phyloP scores from a whole-genome alignment of 1,140 invertebrate genomes.

The Pogonomyrmex californicus region DNA sequence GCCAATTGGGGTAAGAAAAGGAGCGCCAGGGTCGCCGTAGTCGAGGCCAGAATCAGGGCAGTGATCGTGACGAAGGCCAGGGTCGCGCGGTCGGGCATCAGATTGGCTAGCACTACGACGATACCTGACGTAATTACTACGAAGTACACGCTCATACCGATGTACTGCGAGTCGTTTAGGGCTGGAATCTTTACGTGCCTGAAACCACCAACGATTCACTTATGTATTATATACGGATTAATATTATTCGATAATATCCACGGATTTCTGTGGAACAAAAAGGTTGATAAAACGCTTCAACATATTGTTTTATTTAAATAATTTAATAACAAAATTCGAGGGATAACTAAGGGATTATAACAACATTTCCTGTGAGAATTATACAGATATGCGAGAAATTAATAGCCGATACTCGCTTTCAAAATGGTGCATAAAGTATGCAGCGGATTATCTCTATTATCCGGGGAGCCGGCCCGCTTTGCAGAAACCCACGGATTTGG shows the following conservation, averaged over 20 bases:
- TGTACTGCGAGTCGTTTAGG: constrained; percentile 98
- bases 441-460: constrained; percentile 56
- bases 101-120: constrained; percentile 94
- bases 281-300: not conserved
- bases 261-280: no score
- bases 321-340: not conserved
- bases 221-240: not conserved
- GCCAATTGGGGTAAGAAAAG: constrained; percentile 95
- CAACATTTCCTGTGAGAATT: not conserved
- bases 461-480: not conserved
- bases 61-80: constrained; percentile 94
- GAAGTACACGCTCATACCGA: constrained; percentile 97
- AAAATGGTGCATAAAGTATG: constrained; percentile 34
- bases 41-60: constrained; percentile 93
- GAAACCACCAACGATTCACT: constrained; percentile 25
- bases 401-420: constrained; percentile 6
- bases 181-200: constrained; percentile 98
- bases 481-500: constrained; percentile 20
- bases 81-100: constrained; percentile 94
- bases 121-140: constrained; percentile 95
- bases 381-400: constrained; percentile 21
- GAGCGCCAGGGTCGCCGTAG: constrained; percentile 94
- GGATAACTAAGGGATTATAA: not conserved
- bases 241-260: no score
- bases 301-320: not conserved